A percentile compares a stretch with the other conserved stretches of the same genome.
Conservation (phyloP, 2,888 invertebrate species). For the Nomada lathburiana region DNA sequence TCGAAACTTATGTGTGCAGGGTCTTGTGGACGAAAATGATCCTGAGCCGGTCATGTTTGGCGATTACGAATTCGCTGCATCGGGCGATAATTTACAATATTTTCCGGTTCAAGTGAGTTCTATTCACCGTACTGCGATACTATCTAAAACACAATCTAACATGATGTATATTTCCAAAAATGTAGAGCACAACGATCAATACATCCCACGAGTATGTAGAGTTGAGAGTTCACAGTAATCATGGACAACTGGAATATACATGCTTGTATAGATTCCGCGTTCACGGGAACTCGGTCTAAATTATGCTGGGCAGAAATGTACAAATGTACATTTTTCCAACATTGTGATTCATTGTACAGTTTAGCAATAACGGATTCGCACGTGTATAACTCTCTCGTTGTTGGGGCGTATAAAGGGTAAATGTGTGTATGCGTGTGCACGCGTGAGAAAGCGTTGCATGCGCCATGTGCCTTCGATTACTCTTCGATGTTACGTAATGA, state of each 20-base stretch:
- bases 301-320: background rate
- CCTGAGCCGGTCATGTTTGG: constrained; percentile 92
- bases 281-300: constrained; percentile 90
- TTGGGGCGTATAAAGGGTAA: background rate
- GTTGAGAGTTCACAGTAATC: constrained; percentile 95
- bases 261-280: constrained; percentile 98
- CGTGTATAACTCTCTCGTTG: background rate
- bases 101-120: constrained; percentile 89
- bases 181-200: constrained; percentile 75
- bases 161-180: constrained; percentile 46
- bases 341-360: constrained; percentile 12
- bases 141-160: background rate
- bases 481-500: constrained; percentile 28
- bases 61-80: constrained; percentile 92
- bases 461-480: constrained; percentile 40
- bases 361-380: constrained; percentile 1
- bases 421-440: background rate
- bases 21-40: constrained; percentile 92
- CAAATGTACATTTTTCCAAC: background rate
- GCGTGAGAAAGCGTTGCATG: constrained; percentile 6
- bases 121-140: too few relatives aligned
- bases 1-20: constrained; percentile 85
- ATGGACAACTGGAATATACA: constrained; percentile 97
- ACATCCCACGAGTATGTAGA: constrained; percentile 91
- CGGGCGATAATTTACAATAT: constrained; percentile 94